Percentiles rank a stretch among this genome's conserved stretches.
Evolutionary conservation across 1,140 invertebrate species (phyloP).

Genomic region (Paracyclopina nana): DNA sequence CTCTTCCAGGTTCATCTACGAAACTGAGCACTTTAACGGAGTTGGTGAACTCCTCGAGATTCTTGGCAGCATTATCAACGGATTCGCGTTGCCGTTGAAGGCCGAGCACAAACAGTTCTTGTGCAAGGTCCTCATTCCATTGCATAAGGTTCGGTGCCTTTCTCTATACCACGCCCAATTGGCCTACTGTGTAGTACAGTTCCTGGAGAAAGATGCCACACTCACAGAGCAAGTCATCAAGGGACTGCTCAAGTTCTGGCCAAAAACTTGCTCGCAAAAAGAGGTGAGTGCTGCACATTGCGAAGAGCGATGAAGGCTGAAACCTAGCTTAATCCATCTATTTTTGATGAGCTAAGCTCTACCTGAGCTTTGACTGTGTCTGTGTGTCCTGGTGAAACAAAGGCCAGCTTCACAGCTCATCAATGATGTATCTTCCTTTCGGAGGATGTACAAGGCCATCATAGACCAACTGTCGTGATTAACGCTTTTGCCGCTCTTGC

Average conservation of each 20-base stretch:
- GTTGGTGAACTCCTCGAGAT: conserved; percentile 97
- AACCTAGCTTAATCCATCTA: no score
- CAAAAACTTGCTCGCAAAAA: conserved; percentile 96
- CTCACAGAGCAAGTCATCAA: conserved; percentile 89
- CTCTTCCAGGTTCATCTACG: conserved; percentile 82
- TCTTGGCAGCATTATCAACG: conserved; percentile 96
- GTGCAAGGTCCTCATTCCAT: conserved; percentile 89
- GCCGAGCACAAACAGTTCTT: conserved; percentile 94
- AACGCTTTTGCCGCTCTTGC: no score
- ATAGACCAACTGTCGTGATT: no score
- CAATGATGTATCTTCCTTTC: no score
- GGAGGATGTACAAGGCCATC: no score
- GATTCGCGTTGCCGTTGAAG: conserved; percentile 91
- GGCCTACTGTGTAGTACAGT: conserved; percentile 98
- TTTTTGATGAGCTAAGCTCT: no score
- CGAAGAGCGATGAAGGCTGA: no score
- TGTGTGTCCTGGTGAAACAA: no score
- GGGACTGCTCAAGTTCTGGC: conserved; percentile 95
- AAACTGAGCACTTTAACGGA: conserved; percentile 99
- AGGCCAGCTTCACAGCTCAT: no score
- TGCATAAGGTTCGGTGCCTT: conserved; percentile 90
- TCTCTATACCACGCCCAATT: conserved; percentile 80
- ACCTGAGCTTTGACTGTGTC: no score
- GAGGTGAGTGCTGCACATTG: conserved; percentile 42
- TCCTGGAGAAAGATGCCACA: conserved; percentile 93